Evolutionary conservation across 2,113 vertebrate species (phyloP).

Genomic region (Shinisaurus crocodilurus): DNA sequence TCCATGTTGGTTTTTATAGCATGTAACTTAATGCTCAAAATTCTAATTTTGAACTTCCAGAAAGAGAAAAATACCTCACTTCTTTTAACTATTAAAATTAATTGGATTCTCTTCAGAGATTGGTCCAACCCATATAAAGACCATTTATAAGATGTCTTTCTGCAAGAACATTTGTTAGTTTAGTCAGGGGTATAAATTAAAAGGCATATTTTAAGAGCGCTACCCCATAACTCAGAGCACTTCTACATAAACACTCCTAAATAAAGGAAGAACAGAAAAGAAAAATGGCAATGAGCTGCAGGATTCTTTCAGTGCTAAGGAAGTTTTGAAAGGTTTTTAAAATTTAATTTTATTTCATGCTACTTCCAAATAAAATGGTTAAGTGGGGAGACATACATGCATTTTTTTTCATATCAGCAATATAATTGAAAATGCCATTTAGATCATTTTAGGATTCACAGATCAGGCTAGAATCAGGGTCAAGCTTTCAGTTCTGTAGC

Average conservation of each 20-base stretch:
- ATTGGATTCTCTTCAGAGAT: background rate
- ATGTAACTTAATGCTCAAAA: background rate
- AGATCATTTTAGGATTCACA: too few relatives aligned
- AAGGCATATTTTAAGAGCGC: background rate
- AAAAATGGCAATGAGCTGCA: background rate
- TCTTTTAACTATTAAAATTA: slow-evolving; percentile 16
- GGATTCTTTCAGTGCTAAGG: background rate
- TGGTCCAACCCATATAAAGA: rapidly evolving
- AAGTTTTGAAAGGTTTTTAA: background rate
- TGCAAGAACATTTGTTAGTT: slow-evolving; percentile 1
- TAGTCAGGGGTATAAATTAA: background rate
- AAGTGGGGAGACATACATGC: background rate
- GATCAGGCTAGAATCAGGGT: background rate
- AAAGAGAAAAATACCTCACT: background rate
- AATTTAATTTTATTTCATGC: background rate
- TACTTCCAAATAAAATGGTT: background rate
- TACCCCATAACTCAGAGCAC: background rate
- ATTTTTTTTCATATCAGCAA: too few relatives aligned
- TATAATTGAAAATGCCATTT: background rate
- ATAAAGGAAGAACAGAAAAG: background rate
- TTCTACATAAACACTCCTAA: background rate
- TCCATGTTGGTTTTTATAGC: slow-evolving; percentile 14
- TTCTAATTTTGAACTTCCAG: slow-evolving; percentile 29
- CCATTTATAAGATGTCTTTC: background rate
- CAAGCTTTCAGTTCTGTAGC: background rate